These are phyloP conservation scores for Linnaemya tessellans DNA, from an alignment of 2,888 invertebrate genomes.

Conservation along the genomic window DNA sequence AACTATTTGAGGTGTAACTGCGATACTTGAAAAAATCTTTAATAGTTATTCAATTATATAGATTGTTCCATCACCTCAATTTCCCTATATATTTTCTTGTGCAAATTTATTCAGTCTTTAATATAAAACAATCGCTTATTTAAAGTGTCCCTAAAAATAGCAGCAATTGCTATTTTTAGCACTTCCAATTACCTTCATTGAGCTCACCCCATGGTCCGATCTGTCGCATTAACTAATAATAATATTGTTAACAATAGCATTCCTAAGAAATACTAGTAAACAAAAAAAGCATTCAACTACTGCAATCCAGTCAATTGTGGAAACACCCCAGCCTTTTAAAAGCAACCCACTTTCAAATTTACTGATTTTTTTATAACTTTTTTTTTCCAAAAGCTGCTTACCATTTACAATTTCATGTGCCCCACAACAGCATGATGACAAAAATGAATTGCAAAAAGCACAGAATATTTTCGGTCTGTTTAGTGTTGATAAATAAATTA, in stretches of 20 bases:
- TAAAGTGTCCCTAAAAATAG: too few relatives aligned
- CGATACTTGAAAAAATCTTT: too few relatives aligned
- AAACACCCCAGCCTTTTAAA: conserved; percentile 24
- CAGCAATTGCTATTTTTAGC: neutral
- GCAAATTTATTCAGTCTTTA: too few relatives aligned
- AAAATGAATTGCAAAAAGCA: conserved; percentile 23
- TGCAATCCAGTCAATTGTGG: conserved; percentile 1
- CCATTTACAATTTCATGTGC: conserved; percentile 27
- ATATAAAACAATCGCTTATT: too few relatives aligned
- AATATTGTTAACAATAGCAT: conserved; percentile 18
- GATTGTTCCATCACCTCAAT: too few relatives aligned
- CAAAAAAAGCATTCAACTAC: neutral
- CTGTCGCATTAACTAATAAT: conserved; percentile 20
- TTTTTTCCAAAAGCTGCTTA: conserved; percentile 13
- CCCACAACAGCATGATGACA: conserved; percentile 11
- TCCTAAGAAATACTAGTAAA: neutral
- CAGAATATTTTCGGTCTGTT: conserved; percentile 69
- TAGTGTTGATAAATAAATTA: conserved; percentile 76
- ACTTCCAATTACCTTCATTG: neutral
- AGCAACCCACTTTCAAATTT: conserved; percentile 12
- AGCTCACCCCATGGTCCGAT: neutral
- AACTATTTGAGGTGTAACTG: too few relatives aligned
- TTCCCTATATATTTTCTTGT: too few relatives aligned
- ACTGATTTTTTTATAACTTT: conserved; percentile 21
- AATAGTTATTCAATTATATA: too few relatives aligned